These are phyloP conservation scores for Drosophila santomea DNA, from an alignment of 1,140 invertebrate genomes.

Conservation along the genomic window DNA sequence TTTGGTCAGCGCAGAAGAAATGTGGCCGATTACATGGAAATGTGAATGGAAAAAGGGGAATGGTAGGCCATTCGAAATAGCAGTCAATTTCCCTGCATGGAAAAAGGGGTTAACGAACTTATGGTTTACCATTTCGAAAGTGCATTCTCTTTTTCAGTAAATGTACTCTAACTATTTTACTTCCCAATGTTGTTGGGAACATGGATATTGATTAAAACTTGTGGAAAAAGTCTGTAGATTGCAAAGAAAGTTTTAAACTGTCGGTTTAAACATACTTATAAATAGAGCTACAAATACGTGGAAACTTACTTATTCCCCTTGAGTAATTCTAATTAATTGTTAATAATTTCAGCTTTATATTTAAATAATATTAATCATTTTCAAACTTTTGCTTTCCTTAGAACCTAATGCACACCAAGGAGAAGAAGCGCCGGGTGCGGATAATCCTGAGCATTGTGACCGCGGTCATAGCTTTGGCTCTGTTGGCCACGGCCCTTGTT, in stretches of 20 bases:
- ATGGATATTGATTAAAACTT: not conserved
- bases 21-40: constrained; percentile 12
- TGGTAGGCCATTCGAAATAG: constrained; percentile 16
- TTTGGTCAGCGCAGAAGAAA: constrained; percentile 30
- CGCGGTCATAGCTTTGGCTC: constrained; percentile 52
- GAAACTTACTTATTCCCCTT: not conserved
- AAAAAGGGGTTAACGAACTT: constrained; percentile 18
- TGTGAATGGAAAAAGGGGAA: constrained; percentile 31
- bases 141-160: not conserved
- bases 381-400: constrained; percentile 2
- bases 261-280: too few species aligned
- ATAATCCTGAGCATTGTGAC: constrained; percentile 61
- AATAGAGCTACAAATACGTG: too few species aligned
- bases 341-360: not conserved
- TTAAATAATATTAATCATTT: not conserved
- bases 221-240: not conserved
- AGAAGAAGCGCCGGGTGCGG: constrained; percentile 66
- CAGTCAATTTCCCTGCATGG: constrained; percentile 20
- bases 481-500: constrained; percentile 59
- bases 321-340: not conserved
- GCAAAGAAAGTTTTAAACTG: not conserved
- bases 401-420: constrained; percentile 77
- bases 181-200: not conserved
- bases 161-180: not conserved
- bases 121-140: not conserved